These are phyloP conservation scores for Pomacea canaliculata DNA, from an alignment of 2,888 invertebrate genomes.

Conservation along the genomic window DNA sequence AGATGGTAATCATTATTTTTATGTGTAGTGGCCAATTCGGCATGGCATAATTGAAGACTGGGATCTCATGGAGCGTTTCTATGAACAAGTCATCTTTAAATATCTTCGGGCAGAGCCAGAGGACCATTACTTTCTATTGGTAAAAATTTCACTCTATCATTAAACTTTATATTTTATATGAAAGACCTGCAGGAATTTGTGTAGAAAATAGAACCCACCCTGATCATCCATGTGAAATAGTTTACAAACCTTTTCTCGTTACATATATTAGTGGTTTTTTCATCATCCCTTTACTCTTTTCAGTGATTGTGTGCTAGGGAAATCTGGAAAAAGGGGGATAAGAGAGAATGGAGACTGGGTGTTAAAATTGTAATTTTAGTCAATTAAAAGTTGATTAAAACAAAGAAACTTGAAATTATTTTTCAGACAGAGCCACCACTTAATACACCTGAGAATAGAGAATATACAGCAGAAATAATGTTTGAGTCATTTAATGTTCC, in stretches of 20 bases:
- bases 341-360: no score
- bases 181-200: no score
- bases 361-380: no score
- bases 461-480: conserved; percentile 91
- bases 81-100: conserved; percentile 99
- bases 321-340: no score
- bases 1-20: background rate
- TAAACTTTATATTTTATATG: background rate
- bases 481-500: conserved; percentile 99
- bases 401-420: no score
- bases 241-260: background rate
- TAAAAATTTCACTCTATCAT: conserved; percentile 43
- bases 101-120: conserved; percentile 98
- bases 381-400: no score
- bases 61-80: conserved; percentile 99
- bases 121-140: conserved; percentile 96
- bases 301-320: no score
- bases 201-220: no score
- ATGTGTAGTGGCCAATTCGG: conserved; percentile 90
- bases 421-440: conserved; percentile 94
- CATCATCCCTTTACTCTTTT: no score
- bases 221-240: no score
- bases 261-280: no score
- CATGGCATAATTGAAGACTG: conserved; percentile 99
- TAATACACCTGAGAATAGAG: conserved; percentile 98